phyloP scores from a whole-genome alignment of 2,113 vertebrate species.

The Spheniscus mendiculus region DNA sequence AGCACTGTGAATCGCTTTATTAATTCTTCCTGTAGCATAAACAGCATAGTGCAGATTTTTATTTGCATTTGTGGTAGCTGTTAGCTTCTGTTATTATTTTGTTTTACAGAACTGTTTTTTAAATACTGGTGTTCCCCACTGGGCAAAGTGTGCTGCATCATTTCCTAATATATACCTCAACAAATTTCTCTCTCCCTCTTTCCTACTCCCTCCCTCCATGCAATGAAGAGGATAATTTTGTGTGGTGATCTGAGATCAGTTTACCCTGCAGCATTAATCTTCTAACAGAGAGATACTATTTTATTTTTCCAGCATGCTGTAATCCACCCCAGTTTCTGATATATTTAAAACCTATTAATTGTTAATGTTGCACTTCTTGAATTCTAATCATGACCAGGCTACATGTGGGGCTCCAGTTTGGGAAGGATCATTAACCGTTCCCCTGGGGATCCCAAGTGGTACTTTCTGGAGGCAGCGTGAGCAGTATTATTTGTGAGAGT shows the following conservation, averaged over 20 bases:
- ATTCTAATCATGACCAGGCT: conserved; percentile 45
- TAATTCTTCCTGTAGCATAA: not conserved
- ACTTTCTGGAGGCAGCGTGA: conserved; percentile 57
- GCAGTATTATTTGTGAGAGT: conserved; percentile 38
- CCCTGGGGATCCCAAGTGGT: conserved; percentile 58
- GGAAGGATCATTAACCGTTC: conserved; percentile 65
- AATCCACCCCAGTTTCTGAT: conserved; percentile 55
- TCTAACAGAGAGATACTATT: conserved; percentile 15
- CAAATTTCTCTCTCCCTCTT: not conserved
- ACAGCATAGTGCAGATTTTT: not conserved
- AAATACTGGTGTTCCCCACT: not conserved
- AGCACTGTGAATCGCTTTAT: not conserved
- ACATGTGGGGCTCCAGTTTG: conserved; percentile 41
- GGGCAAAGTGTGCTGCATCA: not conserved
- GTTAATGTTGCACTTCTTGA: conserved; percentile 73
- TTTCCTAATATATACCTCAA: not conserved
- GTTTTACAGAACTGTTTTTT: not conserved
- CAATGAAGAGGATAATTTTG: conserved; percentile 26
- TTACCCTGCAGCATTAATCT: conserved; percentile 20
- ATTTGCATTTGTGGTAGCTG: not conserved
- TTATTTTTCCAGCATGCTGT: conserved; percentile 52
- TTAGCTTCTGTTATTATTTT: not conserved
- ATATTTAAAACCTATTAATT: conserved; percentile 70
- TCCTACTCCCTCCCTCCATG: not conserved
- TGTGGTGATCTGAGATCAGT: conserved; percentile 5